These are phyloP conservation scores for Chrysotoxum bicinctum DNA, from an alignment of 2,888 invertebrate genomes.

Conservation along the genomic window DNA sequence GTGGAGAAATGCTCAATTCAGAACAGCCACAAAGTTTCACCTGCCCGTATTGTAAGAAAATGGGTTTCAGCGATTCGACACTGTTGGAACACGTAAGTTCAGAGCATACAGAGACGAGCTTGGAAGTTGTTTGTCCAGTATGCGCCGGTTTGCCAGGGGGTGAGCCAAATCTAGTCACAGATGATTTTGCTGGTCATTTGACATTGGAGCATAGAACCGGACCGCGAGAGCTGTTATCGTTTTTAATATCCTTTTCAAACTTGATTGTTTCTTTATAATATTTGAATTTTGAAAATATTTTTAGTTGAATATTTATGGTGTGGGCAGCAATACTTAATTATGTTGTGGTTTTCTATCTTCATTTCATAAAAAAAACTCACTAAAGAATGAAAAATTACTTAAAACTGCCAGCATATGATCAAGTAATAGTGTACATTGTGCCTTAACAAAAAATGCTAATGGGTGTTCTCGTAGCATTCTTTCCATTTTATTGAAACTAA, in stretches of 20 bases:
- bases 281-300: neutral
- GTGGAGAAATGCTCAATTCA: slow-evolving; percentile 94
- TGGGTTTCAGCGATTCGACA: slow-evolving; percentile 96
- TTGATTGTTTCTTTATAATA: neutral
- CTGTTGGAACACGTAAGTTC: slow-evolving; percentile 95
- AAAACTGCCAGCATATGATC: no score
- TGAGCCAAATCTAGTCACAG: slow-evolving; percentile 98
- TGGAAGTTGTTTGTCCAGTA: slow-evolving; percentile 98
- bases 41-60: slow-evolving; percentile 97
- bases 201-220: slow-evolving; percentile 95
- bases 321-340: neutral
- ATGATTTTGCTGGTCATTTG: slow-evolving; percentile 98
- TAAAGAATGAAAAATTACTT: no score
- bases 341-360: no score
- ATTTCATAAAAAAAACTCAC: no score
- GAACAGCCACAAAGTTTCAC: slow-evolving; percentile 98
- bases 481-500: no score
- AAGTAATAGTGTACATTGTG: no score
- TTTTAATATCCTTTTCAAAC: slow-evolving; percentile 88
- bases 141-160: slow-evolving; percentile 98
- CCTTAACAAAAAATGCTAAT: no score
- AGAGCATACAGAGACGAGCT: slow-evolving; percentile 94
- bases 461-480: no score
- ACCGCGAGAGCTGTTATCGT: slow-evolving; percentile 94
- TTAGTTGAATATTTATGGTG: neutral